A percentile compares a stretch with the other conserved stretches of the same genome.
These are phyloP conservation scores for Oxystoma pomonae DNA, from an alignment of 2,888 invertebrate genomes.

Conservation along the genomic window DNA sequence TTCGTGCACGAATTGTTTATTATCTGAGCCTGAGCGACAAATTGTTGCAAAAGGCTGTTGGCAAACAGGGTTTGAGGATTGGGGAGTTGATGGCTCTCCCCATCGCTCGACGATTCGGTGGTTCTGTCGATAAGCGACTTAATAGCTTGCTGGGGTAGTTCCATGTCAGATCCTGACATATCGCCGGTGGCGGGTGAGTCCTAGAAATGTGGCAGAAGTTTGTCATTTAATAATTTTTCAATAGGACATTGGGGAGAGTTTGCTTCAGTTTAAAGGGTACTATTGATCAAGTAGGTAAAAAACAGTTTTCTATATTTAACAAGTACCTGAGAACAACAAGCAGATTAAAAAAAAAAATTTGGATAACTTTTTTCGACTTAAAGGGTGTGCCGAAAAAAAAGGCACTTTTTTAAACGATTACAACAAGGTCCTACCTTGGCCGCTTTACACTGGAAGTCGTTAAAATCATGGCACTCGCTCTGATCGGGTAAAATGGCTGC, in stretches of 20 bases:
- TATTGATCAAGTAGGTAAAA: no score
- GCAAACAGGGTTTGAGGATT: conserved; percentile 41
- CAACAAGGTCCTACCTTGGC: conserved; percentile 20
- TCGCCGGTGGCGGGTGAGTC: conserved; percentile 47
- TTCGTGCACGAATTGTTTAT: conserved; percentile 44
- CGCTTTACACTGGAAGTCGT: conserved; percentile 45
- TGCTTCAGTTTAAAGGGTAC: no score
- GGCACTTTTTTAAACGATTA: neutral
- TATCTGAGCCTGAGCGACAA: conserved; percentile 74
- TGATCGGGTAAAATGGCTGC: conserved; percentile 75
- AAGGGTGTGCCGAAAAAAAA: no score
- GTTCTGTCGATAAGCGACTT: conserved; percentile 73
- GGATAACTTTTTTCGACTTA: neutral
- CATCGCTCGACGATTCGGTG: conserved; percentile 70
- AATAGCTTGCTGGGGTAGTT: conserved; percentile 69
- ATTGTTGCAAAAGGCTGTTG: conserved; percentile 68
- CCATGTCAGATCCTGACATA: conserved; percentile 70
- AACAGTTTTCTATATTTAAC: no score
- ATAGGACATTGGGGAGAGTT: no score
- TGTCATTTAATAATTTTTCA: no score
- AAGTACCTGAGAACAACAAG: no score
- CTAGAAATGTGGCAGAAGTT: no score
- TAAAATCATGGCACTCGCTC: conserved; percentile 53
- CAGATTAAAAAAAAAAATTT: no score
- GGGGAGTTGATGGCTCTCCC: conserved; percentile 54